Evolutionary conservation across 2,113 vertebrate species (phyloP).

Genomic region (Scomber scombrus): DNA sequence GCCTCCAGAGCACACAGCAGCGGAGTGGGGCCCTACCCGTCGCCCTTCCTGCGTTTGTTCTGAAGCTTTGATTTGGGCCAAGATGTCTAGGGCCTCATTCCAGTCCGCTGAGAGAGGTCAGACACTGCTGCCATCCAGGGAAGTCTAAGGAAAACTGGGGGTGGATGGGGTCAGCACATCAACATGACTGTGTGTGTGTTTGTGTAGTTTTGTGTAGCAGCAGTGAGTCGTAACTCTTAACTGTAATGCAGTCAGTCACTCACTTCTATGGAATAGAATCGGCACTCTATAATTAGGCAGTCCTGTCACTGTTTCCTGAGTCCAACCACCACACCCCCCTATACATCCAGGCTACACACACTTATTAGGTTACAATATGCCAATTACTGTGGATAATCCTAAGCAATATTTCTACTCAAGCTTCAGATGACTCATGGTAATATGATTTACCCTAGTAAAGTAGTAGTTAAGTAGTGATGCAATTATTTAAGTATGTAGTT

Average conservation of each 20-base stretch:
- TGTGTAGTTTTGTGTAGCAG: slow-evolving; percentile 5
- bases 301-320: slow-evolving; percentile 60
- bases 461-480: neutral
- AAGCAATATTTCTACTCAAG: slow-evolving; percentile 15
- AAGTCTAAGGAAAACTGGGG: slow-evolving; percentile 59
- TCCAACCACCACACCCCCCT: slow-evolving; percentile 44
- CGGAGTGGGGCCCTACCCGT: slow-evolving; percentile 70
- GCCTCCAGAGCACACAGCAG: slow-evolving; percentile 80
- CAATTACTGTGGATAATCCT: slow-evolving; percentile 1
- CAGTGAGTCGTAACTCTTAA: slow-evolving; percentile 8
- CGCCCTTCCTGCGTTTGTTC: slow-evolving; percentile 88
- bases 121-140: slow-evolving; percentile 66
- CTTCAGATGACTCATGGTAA: neutral
- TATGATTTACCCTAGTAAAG: neutral
- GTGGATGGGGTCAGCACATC: slow-evolving; percentile 52
- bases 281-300: slow-evolving; percentile 75
- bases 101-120: slow-evolving; percentile 77
- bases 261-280: slow-evolving; percentile 42
- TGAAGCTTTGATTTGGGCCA: slow-evolving; percentile 84
- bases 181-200: slow-evolving; percentile 42
- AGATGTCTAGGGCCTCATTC: slow-evolving; percentile 84
- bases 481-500: neutral
- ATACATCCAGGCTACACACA: slow-evolving; percentile 30
- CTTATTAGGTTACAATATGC: slow-evolving; percentile 9
- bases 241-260: slow-evolving; percentile 41